Evolutionary conservation across 2,797 vertebrate species (phyloP), one percentile per base, ranked within the genome.

Genomic region (Megaceryle alcyon): DNA sequence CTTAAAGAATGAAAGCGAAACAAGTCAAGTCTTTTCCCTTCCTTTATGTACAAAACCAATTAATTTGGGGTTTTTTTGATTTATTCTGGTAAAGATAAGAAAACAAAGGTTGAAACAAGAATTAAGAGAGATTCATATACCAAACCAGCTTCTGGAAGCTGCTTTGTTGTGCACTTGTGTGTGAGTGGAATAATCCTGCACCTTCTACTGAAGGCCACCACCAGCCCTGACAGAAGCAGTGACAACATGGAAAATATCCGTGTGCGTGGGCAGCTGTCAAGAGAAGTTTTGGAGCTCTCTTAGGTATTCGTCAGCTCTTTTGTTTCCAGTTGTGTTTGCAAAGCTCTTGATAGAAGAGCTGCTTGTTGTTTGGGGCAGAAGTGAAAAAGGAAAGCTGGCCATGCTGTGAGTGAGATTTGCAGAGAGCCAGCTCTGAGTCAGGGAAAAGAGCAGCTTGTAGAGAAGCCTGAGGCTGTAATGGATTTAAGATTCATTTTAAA

Each of bases 391-490:
- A 60, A 29, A 51, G 41, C 21, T 35, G 57, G 20, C 26, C 56
- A 5, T 31, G 29, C 56, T 20, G 35, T n/a, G 35, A 54, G 49
- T 20, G 21, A 20, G 70, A 76, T 66, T 90, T 95, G 54, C 94
- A 66, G 61, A 78, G 69, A 73, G 68, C 63, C 76, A 86, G 48
- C 54, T 71, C 82, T 93, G 96, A 94, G 94, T 94, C 12, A 51
- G 61, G 39, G 88, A 70, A 86, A 93, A 87, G 41, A 91, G 20
- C 86, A 51, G 77, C 66, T 96, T 92, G 17, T 79, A 76, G 46
- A 88, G 77, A 77, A 93, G 60, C 72, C 57, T 14, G 48, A 69
- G 53, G 44, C 56, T 91, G 63, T 82, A 83, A 61, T 88, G 79
- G 57, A 41, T 83, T 65, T 75, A 90, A 54, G 31, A 33, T 46